phyloP scores from a whole-genome alignment of 2,888 invertebrate genomes.

The Resseliella maxima region DNA sequence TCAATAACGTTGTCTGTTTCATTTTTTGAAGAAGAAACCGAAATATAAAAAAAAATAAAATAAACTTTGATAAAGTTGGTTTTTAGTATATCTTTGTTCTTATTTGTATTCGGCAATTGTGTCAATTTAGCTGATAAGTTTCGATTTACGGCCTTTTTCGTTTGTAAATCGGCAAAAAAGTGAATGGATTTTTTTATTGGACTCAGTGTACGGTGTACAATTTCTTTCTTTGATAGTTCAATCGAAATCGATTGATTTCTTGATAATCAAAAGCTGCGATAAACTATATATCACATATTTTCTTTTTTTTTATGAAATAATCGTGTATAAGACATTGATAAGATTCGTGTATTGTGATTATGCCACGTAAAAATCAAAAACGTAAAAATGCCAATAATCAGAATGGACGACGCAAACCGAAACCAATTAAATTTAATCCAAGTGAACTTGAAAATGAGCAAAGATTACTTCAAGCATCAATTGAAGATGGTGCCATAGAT shows the following conservation, averaged over 20 bases:
- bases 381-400: constrained; percentile 49
- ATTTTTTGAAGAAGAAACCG: too few species aligned
- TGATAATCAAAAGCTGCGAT: not conserved
- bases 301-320: too few species aligned
- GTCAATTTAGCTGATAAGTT: not conserved
- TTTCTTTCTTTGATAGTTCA: not conserved
- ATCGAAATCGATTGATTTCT: not conserved
- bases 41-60: too few species aligned
- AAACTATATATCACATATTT: too few species aligned
- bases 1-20: not conserved
- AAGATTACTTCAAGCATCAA: not conserved
- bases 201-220: too few species aligned
- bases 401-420: constrained; percentile 16
- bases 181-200: too few species aligned
- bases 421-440: constrained; percentile 46
- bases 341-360: not conserved
- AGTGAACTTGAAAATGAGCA: not conserved
- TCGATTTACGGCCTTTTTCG: too few species aligned
- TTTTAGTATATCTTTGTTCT: not conserved
- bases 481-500: not conserved
- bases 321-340: not conserved
- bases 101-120: not conserved
- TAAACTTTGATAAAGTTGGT: not conserved
- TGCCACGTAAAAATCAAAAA: constrained; percentile 51
- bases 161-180: too few species aligned